Evolutionary conservation across 1,140 invertebrate genomes (phyloP), one percentile per base, ranked within the genome.

Genomic region (Aphaenogaster ashmeadi): DNA sequence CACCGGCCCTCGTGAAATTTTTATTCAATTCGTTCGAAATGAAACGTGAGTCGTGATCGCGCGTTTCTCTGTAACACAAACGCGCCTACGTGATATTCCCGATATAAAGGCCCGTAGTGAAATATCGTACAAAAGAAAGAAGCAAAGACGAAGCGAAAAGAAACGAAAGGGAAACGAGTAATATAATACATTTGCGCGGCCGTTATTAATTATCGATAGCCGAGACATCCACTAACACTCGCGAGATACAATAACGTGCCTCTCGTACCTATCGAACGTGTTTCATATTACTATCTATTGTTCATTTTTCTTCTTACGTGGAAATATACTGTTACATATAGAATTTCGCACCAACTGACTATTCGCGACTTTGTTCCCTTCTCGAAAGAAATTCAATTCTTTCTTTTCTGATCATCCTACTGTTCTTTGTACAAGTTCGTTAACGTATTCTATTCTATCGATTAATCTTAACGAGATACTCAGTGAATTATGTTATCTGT

Each of bases 381-480:
- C 13, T 58, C 47, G 62, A 50, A 67, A 86, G 36, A 86, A 86
- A 79, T 66, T 52, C 18, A 47, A 44, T 66, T 66, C 36, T 80
- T 50, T 41, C 60, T 71, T 80, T 21, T 62, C 77, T 81, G 36
- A 72, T 66, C 69, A 74, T 62, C 72, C 56, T 52, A 83, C 78
- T 81, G 58, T 66, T 77, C 74, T 87, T 90, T 90, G 79, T 88
- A 91, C 74, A 90, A 85, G 64, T 90, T 89, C 74, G 77, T 88
- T 78, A 86, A 75, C 75, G 60, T 91, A 89, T 54, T 60, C 74
- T 91, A 91, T 62, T 77, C 89, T 91, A 91, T 90, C 72, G 41
- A 89, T 91, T 90, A 91, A 67, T 87, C 44, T 89, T 64, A 87
- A 66, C 66, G 64, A 80, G 83, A 91, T 87, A 91, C 67, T 89